Conservation (phyloP, 2,888 invertebrate genomes). For the Diarsia brunnea region DNA sequence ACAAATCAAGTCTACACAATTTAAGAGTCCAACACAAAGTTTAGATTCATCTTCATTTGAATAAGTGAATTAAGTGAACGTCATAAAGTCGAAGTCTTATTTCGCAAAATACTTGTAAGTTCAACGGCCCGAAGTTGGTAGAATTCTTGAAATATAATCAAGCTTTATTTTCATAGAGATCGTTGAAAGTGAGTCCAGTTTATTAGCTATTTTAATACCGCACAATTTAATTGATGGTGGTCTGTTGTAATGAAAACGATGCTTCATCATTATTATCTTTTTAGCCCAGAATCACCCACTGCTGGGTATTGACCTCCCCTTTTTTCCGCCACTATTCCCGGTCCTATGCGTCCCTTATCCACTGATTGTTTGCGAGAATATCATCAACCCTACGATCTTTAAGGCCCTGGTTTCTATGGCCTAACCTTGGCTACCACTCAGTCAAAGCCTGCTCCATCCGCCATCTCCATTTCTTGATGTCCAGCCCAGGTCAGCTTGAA, state of each 20-base stretch:
- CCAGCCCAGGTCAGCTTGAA: no score
- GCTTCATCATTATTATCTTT: no score
- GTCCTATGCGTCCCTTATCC: no score
- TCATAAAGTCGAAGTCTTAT: conserved; percentile 68
- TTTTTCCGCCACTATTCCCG: no score
- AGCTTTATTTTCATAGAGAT: conserved; percentile 55
- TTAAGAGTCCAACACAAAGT: conserved; percentile 64
- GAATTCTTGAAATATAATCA: conserved; percentile 64
- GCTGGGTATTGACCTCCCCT: no score
- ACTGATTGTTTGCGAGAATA: no score
- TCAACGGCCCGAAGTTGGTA: conserved; percentile 57
- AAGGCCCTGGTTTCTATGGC: no score
- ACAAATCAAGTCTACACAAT: conserved; percentile 65
- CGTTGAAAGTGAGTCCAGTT: conserved; percentile 30
- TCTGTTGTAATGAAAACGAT: not conserved
- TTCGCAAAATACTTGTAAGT: conserved; percentile 64
- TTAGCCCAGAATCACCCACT: no score
- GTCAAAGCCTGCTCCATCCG: no score
- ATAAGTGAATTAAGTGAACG: conserved; percentile 69
- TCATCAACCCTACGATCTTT: no score
- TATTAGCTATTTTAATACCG: conserved; percentile 45
- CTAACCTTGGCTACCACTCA: no score
- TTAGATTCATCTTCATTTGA: conserved; percentile 68
- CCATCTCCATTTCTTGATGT: no score
- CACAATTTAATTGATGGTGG: conserved; percentile 16